These are phyloP conservation scores for Luehdorfia chinensis DNA, from an alignment of 1,140 invertebrate genomes.

Conservation along the genomic window DNA sequence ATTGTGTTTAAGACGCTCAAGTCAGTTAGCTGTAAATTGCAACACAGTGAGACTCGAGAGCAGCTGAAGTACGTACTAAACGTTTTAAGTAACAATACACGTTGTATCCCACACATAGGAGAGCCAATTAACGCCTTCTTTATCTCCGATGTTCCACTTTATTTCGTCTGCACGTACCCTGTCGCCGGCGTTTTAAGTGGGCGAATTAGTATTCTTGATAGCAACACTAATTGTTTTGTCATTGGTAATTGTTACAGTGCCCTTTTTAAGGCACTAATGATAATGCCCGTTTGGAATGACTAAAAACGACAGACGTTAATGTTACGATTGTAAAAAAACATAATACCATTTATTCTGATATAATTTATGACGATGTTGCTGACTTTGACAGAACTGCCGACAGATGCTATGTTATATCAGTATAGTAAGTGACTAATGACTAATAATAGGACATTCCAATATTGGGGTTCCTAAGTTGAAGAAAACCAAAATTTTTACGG, in stretches of 20 bases:
- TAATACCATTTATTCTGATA: no score
- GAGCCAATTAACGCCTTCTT: constrained; percentile 42
- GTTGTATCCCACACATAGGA: constrained; percentile 31
- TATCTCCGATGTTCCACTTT: constrained; percentile 34
- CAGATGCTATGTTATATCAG: no score
- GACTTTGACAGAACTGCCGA: no score
- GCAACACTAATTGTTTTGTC: constrained; percentile 40
- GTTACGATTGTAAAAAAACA: no score
- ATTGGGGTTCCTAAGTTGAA: no score
- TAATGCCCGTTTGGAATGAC: constrained; percentile 1
- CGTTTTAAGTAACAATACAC: constrained; percentile 24
- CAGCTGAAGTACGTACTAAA: constrained; percentile 15
- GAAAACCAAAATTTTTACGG: no score
- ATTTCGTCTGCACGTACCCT: constrained; percentile 33
- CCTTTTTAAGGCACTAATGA: constrained; percentile 15
- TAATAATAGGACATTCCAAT: no score
- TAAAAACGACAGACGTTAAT: not conserved
- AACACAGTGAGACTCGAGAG: constrained; percentile 23
- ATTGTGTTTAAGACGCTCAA: constrained; percentile 1
- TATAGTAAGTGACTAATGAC: no score
- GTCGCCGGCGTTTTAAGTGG: constrained; percentile 33
- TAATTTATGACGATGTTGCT: no score
- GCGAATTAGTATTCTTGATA: constrained; percentile 44
- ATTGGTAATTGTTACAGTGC: constrained; percentile 29
- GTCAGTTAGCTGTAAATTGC: constrained; percentile 21